phyloP scores from a whole-genome alignment of 2,797 vertebrate genomes.

The Syndactyla subalaris region DNA sequence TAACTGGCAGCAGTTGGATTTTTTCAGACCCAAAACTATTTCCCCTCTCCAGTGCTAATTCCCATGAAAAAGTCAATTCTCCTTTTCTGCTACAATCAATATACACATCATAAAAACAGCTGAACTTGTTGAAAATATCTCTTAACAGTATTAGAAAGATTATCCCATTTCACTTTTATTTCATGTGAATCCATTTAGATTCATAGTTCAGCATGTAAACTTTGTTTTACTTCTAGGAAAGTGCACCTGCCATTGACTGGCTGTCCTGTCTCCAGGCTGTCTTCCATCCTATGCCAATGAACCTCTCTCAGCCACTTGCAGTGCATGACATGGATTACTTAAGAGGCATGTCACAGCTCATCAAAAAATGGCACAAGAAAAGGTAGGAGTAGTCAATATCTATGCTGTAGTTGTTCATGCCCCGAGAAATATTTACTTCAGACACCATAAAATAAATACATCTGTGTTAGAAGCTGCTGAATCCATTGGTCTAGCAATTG shows the following conservation, averaged over 20 bases:
- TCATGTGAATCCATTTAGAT: background rate
- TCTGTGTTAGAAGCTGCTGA: background rate
- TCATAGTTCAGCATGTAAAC: background rate
- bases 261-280: conserved; percentile 83
- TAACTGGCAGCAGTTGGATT: background rate
- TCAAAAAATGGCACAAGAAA: background rate
- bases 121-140: background rate
- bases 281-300: conserved; percentile 82
- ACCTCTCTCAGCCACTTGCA: conserved; percentile 80
- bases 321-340: conserved; percentile 91
- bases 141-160: background rate
- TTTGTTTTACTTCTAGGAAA: conserved; percentile 65
- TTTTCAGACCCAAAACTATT: background rate
- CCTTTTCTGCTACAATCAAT: background rate
- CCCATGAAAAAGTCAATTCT: background rate
- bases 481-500: background rate
- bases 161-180: background rate
- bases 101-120: background rate
- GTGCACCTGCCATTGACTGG: conserved; percentile 90
- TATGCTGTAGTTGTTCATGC: background rate
- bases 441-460: background rate
- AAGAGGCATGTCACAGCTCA: conserved; percentile 83
- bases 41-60: background rate
- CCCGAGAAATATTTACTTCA: background rate
- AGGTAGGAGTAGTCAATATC: conserved; percentile 14